Base-by-base conservation (phyloP, 2,888 invertebrate genomes). In the Micoletzkya japonica region DNA sequence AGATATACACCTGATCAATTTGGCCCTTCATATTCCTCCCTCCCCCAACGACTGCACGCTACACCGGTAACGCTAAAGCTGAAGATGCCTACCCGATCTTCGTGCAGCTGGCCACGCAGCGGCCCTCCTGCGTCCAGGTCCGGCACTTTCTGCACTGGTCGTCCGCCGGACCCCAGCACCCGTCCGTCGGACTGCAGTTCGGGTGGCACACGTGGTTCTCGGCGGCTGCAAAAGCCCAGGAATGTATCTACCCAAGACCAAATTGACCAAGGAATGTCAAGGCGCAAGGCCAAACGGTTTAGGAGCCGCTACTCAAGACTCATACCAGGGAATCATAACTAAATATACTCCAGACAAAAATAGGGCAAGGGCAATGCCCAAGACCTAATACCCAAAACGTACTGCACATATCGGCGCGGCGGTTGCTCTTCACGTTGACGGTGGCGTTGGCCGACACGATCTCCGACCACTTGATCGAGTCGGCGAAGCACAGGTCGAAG, bases 81-180 rank as follows among this genome's bases (percentile, higher is more conserved):
- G 6, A 52, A 52, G 14, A 52, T 52, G n/a, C 6, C n/a, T 30
- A 57, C 54, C 37, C 64, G 52, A 52, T 24, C 7, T 26, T 52
- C 17, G 17, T 54, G 54, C 64, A 66, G 54, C 26, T 36, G 17
- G 52, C 64, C 2, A 66, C 64, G 24, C 64, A 66, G 3, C 28
- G 34, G 2, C 64, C 64, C n/a, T 66, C 54, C 37, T 66, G 64
- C 20, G 14, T 20, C 64, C 64, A 66, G 24, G 36, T 10, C 1
- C 17, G 24, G 54, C 64, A 66, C 28, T 37, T 34, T 30, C 64
- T 66, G 58, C 68, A 68, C 2, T 68, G 52, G n/a, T 32, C 57
- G 32, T 39, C 26, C 3, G 24, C 34, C 32, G 39, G 39, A 30
- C 68, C 68, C 68, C 68, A 68, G 49, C 68, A 68, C 14, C 68